These are phyloP conservation scores for Thunnus maccoyii DNA, from an alignment of 2,113 vertebrate species.

Conservation along the genomic window DNA sequence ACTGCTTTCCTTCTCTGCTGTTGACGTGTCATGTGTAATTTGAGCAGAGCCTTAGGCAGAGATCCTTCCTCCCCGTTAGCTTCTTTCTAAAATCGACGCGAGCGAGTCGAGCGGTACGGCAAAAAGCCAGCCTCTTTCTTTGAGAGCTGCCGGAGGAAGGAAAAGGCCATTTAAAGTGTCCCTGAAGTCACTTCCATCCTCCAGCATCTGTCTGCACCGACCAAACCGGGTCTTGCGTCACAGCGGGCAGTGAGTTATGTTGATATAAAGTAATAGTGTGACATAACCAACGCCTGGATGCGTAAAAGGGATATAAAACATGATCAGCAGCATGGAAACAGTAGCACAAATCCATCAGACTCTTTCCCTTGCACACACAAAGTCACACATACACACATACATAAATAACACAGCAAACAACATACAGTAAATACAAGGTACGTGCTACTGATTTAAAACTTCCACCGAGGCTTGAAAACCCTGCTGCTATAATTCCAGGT, in stretches of 20 bases:
- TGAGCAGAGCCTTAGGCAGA: conserved; percentile 59
- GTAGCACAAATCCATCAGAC: neutral
- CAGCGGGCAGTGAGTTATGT: conserved; percentile 9
- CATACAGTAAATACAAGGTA: conserved; percentile 18
- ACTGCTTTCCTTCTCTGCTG: conserved; percentile 58
- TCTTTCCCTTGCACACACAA: neutral
- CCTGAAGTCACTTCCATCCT: conserved; percentile 49
- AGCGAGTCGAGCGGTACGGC: conserved; percentile 24
- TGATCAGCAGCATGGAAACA: conserved; percentile 23
- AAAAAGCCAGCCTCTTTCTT: conserved; percentile 56
- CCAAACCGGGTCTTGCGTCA: conserved; percentile 24
- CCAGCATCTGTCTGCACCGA: conserved; percentile 28
- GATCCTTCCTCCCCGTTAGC: conserved; percentile 54
- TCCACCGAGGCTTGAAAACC: conserved; percentile 1
- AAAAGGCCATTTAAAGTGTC: conserved; percentile 56
- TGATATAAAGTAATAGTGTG: conserved; percentile 35
- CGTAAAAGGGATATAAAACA: conserved; percentile 43
- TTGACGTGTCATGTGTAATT: conserved; percentile 75
- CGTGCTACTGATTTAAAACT: conserved; percentile 23
- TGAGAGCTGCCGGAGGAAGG: conserved; percentile 56
- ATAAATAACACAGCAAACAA: conserved; percentile 1
- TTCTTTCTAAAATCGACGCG: conserved; percentile 46
- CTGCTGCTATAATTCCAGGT: conserved; percentile 11
- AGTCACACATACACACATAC: neutral
- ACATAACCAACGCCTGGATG: conserved; percentile 24